These are phyloP conservation scores for Corapipo altera DNA, from an alignment of 2,113 vertebrate genomes.

Conservation along the genomic window DNA sequence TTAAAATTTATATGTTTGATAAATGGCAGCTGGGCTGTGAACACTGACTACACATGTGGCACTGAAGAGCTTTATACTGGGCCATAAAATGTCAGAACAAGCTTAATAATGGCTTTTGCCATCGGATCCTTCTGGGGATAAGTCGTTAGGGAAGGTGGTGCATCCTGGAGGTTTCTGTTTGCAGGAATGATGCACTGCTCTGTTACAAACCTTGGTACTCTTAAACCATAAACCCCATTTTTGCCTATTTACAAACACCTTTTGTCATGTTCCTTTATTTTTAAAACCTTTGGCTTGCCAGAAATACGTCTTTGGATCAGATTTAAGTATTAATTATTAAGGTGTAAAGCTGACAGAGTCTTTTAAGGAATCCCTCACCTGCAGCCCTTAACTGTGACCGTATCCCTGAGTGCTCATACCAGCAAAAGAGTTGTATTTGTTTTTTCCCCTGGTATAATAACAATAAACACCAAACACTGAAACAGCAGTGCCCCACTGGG, in stretches of 20 bases:
- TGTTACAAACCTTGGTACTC: rapidly evolving
- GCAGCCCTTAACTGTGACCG: rapidly evolving
- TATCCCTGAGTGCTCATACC: background rate
- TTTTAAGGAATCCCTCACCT: background rate
- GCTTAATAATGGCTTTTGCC: background rate
- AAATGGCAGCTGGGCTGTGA: background rate
- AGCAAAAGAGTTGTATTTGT: background rate
- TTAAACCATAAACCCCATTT: background rate
- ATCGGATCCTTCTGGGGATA: background rate
- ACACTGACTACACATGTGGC: background rate
- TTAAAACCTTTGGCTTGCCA: background rate
- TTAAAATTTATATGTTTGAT: background rate
- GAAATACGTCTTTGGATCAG: background rate
- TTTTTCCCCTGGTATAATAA: background rate
- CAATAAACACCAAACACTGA: background rate
- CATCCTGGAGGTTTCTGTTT: background rate
- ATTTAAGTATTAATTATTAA: background rate
- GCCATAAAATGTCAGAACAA: background rate
- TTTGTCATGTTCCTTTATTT: background rate
- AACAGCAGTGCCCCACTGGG: rapidly evolving
- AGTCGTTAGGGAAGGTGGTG: background rate
- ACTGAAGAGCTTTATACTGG: background rate
- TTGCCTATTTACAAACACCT: background rate
- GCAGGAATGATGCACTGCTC: background rate
- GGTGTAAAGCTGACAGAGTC: background rate